These are phyloP conservation scores for Ennomos quercinarius DNA, from an alignment of 2,888 invertebrate genomes.

Conservation along the genomic window DNA sequence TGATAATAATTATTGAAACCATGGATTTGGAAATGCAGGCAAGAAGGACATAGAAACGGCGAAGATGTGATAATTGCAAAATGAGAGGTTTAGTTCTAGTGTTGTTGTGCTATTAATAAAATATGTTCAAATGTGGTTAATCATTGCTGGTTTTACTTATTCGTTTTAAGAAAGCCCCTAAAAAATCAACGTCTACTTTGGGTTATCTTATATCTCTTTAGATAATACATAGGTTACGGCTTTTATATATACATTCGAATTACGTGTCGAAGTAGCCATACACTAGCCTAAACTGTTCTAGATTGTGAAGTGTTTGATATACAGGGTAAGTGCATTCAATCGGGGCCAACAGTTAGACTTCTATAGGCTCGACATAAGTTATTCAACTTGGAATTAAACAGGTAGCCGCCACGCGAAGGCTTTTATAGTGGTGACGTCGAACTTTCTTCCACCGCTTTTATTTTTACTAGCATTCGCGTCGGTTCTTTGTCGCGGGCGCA, in stretches of 20 bases:
- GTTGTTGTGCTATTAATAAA: constrained; percentile 85
- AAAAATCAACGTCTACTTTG: neutral
- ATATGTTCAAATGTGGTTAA: constrained; percentile 79
- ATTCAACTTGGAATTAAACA: constrained; percentile 65
- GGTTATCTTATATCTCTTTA: too few relatives aligned
- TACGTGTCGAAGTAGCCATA: constrained; percentile 18
- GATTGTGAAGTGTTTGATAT: constrained; percentile 28
- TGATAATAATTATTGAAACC: constrained; percentile 71
- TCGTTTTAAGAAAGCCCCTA: constrained; percentile 9
- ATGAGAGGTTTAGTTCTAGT: constrained; percentile 75
- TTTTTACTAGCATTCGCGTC: constrained; percentile 70
- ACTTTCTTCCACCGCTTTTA: constrained; percentile 77
- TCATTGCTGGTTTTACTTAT: constrained; percentile 47
- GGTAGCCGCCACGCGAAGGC: constrained; percentile 66
- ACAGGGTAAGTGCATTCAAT: constrained; percentile 32
- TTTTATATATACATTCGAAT: neutral
- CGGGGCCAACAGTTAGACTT: constrained; percentile 57
- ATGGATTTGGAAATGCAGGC: constrained; percentile 39
- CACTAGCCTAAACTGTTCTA: constrained; percentile 21
- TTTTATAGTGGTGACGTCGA: constrained; percentile 72
- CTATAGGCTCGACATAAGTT: constrained; percentile 63
- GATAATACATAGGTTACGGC: too few relatives aligned
- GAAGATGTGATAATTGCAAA: constrained; percentile 78
- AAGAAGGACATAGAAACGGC: constrained; percentile 53
- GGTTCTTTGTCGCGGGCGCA: constrained; percentile 66